These are phyloP conservation scores for Steatornis caripensis DNA, from an alignment of 2,113 vertebrate genomes.

Conservation along the genomic window DNA sequence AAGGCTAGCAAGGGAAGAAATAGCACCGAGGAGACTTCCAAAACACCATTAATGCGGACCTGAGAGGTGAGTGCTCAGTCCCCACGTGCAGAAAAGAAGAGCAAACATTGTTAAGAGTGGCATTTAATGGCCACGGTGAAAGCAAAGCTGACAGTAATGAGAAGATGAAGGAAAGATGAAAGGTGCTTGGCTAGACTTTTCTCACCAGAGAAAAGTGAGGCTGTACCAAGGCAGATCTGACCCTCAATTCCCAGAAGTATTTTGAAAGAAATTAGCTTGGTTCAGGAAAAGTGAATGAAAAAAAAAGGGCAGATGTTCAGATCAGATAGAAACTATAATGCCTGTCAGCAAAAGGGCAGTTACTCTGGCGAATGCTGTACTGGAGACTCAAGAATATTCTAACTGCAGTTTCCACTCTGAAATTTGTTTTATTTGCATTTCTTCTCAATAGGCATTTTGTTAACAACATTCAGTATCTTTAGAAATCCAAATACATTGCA, in stretches of 20 bases:
- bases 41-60: not conserved
- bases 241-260: not conserved
- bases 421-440: conserved; percentile 42
- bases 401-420: not conserved
- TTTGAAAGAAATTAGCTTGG: not conserved
- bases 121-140: not conserved
- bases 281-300: not conserved
- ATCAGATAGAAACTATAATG: not conserved
- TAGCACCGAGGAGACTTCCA: not conserved
- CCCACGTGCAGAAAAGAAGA: not conserved
- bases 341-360: not conserved
- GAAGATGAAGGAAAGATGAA: not conserved
- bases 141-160: not conserved
- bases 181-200: not conserved
- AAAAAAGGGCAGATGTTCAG: not conserved
- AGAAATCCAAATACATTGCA: conserved; percentile 18
- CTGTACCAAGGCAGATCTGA: not conserved
- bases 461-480: not conserved
- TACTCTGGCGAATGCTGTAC: not conserved
- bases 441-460: not conserved
- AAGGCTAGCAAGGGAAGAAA: not conserved
- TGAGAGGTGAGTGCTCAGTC: not conserved
- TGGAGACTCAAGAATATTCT: not conserved
- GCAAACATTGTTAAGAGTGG: not conserved
- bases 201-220: not conserved